Evolutionary conservation across 2,113 vertebrate species (phyloP).

Genomic region (Marmota monax): DNA sequence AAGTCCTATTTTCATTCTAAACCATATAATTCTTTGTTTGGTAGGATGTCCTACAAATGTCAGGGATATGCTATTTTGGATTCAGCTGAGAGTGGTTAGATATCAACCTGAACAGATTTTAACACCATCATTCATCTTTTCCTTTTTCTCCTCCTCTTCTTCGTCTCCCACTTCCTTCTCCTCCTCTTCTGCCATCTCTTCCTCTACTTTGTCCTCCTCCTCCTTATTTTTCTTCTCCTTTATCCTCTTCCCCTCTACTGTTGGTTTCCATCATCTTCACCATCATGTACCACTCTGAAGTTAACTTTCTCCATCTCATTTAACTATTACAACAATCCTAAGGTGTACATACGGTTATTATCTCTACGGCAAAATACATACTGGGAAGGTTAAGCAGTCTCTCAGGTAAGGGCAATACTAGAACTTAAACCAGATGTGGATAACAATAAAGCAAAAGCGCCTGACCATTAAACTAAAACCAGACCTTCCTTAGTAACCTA

Average conservation of each 20-base stretch:
- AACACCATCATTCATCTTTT: background rate
- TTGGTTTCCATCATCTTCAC: background rate
- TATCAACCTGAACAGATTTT: background rate
- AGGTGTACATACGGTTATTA: background rate
- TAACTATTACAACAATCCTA: background rate
- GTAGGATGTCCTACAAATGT: background rate
- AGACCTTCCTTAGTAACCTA: slow-evolving; percentile 39
- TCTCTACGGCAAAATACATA: background rate
- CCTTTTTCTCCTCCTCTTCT: background rate
- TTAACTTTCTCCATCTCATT: background rate
- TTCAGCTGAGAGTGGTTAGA: background rate
- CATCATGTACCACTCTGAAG: background rate
- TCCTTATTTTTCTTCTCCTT: background rate
- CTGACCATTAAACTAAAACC: slow-evolving; percentile 40
- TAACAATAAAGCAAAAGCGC: slow-evolving; percentile 32
- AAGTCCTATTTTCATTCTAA: background rate
- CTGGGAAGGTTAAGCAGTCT: background rate
- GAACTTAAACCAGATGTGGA: slow-evolving; percentile 19
- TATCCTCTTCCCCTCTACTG: background rate
- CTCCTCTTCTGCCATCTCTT: accelerated
- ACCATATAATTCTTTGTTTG: background rate
- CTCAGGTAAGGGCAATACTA: background rate
- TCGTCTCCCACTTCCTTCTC: background rate
- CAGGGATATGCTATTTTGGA: background rate
- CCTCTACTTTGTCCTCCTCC: accelerated